These are phyloP conservation scores for Tragulus kanchil DNA, from an alignment of 2,113 vertebrate species.

Conservation along the genomic window DNA sequence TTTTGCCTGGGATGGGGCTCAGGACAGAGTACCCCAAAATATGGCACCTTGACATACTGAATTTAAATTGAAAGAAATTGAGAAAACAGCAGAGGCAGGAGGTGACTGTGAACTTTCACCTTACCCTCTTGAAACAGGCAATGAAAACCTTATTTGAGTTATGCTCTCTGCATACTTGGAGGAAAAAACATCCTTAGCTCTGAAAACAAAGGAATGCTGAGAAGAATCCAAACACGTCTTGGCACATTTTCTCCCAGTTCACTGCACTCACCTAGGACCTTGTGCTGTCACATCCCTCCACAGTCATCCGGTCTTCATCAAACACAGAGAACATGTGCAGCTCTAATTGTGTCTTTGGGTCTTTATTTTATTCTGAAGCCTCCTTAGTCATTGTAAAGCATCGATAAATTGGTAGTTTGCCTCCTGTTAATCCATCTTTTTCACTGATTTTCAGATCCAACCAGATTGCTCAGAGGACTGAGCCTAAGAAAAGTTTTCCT, in stretches of 20 bases:
- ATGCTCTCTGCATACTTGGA: not conserved
- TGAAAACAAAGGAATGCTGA: not conserved
- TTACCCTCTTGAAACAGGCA: not conserved
- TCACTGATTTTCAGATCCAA: not conserved
- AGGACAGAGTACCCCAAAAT: not conserved
- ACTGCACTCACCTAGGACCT: not conserved
- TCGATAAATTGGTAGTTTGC: not conserved
- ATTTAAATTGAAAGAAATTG: conserved; percentile 3
- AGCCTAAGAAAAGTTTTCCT: not conserved
- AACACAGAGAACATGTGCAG: not conserved
- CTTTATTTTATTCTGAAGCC: not conserved
- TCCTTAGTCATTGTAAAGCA: not conserved
- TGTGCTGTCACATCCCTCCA: not conserved
- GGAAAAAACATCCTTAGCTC: not conserved
- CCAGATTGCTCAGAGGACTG: not conserved
- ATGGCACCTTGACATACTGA: not conserved
- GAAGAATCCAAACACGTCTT: not conserved
- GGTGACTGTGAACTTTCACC: not conserved
- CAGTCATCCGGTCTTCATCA: not conserved
- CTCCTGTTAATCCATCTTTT: not conserved
- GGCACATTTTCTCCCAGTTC: not conserved
- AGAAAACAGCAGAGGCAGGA: not conserved
- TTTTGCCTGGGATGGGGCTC: not conserved
- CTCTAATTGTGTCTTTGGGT: not conserved
- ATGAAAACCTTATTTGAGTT: not conserved